Evolutionary conservation across 53 echinoderm and acorn worm species (phyloP), one percentile per base, ranked within the genome.

Genomic region (Mesocentrotus franciscanus): DNA sequence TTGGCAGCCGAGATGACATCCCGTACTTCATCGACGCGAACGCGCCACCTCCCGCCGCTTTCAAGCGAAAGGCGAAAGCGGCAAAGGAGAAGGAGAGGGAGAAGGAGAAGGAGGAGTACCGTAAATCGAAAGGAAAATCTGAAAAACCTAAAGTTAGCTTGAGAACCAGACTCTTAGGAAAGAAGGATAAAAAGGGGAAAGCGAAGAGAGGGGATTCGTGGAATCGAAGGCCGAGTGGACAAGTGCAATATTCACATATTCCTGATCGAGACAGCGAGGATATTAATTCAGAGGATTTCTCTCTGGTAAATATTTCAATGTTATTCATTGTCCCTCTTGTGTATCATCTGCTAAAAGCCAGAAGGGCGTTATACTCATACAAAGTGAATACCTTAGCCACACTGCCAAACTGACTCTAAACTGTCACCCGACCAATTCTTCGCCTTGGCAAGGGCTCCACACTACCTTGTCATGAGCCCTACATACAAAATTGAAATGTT

Each of bases 201-300:
- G 14, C 29, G 0, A 60, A 85, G 71, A 62, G 81, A 60, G 60
- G 64, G 83, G 94, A 93, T 32, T 79, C 94, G 29, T 91, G 95
- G 55, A 96, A 85, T 42, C 75, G 92, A 22, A 66, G 95, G 91
- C 96, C 78, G 90, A 96, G 96, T 61, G 75, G 85, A 57, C 94
- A 92, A 34, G 97, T 97, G 98, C 98, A 98, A 97, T 98, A 98
- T 96, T 96, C 97, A 11, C 95, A 97, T 94, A 97, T 98, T 71
- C 97, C 98, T 3, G 97, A 97, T 87, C 95, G 97, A 59, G 98
- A 98, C 64, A 98, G 98, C 71, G 96, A 96, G 83, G 98, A 98
- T 92, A 91, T 96, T 39, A 96, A 96, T 78, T 96, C 96, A 55
- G 96, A 95, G 70, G 96, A 96, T 66, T 85, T 94, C 17, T 94